Evolutionary conservation across 30 jellyfish, hydroid and myxozoan species (phyloP).

Genomic region (Aurelia aurita): DNA sequence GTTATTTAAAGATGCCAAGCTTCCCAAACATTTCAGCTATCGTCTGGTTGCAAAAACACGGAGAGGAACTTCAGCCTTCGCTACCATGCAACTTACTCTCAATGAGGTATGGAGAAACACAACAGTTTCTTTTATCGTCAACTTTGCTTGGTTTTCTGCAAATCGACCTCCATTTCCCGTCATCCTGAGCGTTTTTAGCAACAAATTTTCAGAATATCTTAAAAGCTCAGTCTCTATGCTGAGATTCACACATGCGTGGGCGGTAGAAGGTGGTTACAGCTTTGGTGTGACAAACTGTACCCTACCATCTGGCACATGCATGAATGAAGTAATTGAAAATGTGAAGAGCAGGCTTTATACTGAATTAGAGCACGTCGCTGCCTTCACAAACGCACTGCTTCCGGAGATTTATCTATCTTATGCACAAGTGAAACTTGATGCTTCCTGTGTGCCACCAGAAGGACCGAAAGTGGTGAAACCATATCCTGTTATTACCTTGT

Average conservation of each 20-base stretch:
- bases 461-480: conserved; percentile 66
- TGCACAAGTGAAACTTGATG: conserved; percentile 26
- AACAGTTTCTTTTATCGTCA: conserved; percentile 22
- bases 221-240: background rate
- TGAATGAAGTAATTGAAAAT: background rate
- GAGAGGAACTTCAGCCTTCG: conserved; percentile 50
- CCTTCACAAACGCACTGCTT: conserved; percentile 12
- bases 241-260: conserved; percentile 15
- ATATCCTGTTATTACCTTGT: conserved; percentile 58
- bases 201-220: conserved; percentile 28
- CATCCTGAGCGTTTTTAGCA: conserved; percentile 16
- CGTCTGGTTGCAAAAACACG: conserved; percentile 45
- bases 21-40: conserved; percentile 1
- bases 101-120: conserved; percentile 36
- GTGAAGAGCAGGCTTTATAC: conserved; percentile 16
- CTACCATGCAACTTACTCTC: conserved; percentile 15
- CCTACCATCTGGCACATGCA: conserved; percentile 9
- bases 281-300: conserved; percentile 57
- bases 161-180: conserved; percentile 18
- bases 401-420: conserved; percentile 39
- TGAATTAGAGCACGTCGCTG: conserved; percentile 19
- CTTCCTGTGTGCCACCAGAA: conserved; percentile 60
- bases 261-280: background rate
- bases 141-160: conserved; percentile 22
- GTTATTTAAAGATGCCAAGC: background rate